Evolutionary conservation across 2,888 invertebrate species (phyloP), one percentile per base, ranked within the genome.

Genomic region (Petrophora chlorosata): DNA sequence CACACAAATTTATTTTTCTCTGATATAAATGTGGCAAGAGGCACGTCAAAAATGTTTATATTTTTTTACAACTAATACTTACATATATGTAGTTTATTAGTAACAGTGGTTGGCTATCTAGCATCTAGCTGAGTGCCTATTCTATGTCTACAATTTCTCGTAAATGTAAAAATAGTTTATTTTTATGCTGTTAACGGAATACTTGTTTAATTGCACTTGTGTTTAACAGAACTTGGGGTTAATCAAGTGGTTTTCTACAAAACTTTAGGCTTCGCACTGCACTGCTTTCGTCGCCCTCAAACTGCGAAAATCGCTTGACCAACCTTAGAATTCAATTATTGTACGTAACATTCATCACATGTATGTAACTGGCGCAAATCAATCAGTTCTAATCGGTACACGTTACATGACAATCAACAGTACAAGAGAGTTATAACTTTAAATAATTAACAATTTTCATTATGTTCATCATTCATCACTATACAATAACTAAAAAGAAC

Each of bases 391-490:
- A n/a, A n/a, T n/a, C n/a, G n/a, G n/a, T 19, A 45, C 35, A 43
- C 12, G 12, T 33, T 44, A 35, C n/a, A 35, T 25, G 22, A 30
- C 22, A 40, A 32, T 53, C 46, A 43, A 46, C 46, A 49, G 17
- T 32, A 17, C 17, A 2, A 4, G 17, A 16, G n/a, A 17, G 7
- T 46, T 32, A 42, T 34, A 40, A 34, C 9, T 34, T 59, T 35
- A 46, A 51, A 51, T 51, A 49, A 51, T 56, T 46, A 56, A 59
- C 43, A 40, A 51, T 36, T 47, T 53, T 34, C 23, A 15, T 42
- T 46, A 23, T 32, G 36, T 43, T 43, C 17, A 54, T 42, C 26
- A 42, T 30, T 32, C 26, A 48, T 48, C 30, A 49, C 25, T 30
- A 46, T 28, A 50, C 54, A 38, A 26, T 26, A 57, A 53, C 22